Percentiles rank a stretch among this genome's conserved stretches.
phyloP scores from a whole-genome alignment of 2,888 invertebrate genomes.

The Carcina quercana region DNA sequence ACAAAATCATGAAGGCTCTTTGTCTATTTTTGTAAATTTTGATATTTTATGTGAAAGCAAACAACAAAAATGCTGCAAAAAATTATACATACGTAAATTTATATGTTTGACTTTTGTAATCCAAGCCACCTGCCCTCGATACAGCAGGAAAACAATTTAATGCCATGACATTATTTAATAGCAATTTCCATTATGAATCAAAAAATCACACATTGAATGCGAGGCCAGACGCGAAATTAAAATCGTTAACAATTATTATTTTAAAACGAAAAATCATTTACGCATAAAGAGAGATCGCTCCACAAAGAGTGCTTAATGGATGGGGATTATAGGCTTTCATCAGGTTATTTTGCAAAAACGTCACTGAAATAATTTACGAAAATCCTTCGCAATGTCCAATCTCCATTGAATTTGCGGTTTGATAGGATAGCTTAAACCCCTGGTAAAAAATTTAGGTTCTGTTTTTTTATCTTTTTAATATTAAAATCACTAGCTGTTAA shows the following conservation, averaged over 20 bases:
- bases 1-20: too few relatives aligned
- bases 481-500: too few relatives aligned
- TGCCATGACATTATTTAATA: conserved; percentile 3
- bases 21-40: too few relatives aligned
- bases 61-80: too few relatives aligned
- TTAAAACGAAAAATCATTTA: conserved; percentile 8
- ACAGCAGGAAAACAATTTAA: not conserved
- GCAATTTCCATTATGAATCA: conserved; percentile 7
- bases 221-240: conserved; percentile 6
- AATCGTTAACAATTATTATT: conserved; percentile 5
- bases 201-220: conserved; percentile 6
- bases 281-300: conserved; percentile 8
- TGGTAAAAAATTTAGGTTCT: too few relatives aligned
- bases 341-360: conserved; percentile 38
- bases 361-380: conserved; percentile 36
- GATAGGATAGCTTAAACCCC: too few relatives aligned
- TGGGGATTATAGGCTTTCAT: conserved; percentile 45
- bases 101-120: too few relatives aligned
- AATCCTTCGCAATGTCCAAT: conserved; percentile 22
- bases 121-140: not conserved
- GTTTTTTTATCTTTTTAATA: too few relatives aligned
- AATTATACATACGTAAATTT: too few relatives aligned
- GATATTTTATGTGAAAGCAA: too few relatives aligned
- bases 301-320: conserved; percentile 18
- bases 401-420: conserved; percentile 31